These are phyloP conservation scores for Amphilophus citrinellus DNA, from an alignment of 2,113 vertebrate species.

Conservation along the genomic window DNA sequence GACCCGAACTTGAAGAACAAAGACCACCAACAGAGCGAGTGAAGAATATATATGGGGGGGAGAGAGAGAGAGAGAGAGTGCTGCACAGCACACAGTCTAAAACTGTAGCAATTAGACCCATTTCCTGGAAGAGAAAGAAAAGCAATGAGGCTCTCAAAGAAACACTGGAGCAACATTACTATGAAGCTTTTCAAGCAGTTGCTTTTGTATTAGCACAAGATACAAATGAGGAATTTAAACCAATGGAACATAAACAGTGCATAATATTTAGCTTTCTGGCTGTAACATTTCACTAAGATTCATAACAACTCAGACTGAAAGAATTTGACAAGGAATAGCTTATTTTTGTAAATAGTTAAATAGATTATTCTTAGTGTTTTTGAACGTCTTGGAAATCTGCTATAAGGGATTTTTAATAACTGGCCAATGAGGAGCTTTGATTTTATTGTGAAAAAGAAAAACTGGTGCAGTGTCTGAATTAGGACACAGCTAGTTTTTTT, in stretches of 20 bases:
- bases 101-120: constrained; percentile 3
- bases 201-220: neutral
- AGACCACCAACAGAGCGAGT: no score
- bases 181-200: neutral
- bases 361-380: neutral
- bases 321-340: neutral
- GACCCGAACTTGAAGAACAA: no score
- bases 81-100: neutral
- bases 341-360: neutral
- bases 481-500: constrained; percentile 23
- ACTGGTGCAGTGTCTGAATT: neutral
- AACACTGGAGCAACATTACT: neutral
- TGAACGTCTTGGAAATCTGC: neutral
- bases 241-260: neutral
- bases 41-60: no score
- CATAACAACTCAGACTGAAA: neutral
- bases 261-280: neutral
- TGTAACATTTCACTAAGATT: neutral
- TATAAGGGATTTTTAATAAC: neutral
- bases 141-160: neutral
- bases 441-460: neutral
- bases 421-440: neutral
- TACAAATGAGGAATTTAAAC: neutral
- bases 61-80: no score
- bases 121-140: neutral